Evolutionary conservation across 2,888 invertebrate genomes (phyloP).

Genomic region (Parnassius glacialis): DNA sequence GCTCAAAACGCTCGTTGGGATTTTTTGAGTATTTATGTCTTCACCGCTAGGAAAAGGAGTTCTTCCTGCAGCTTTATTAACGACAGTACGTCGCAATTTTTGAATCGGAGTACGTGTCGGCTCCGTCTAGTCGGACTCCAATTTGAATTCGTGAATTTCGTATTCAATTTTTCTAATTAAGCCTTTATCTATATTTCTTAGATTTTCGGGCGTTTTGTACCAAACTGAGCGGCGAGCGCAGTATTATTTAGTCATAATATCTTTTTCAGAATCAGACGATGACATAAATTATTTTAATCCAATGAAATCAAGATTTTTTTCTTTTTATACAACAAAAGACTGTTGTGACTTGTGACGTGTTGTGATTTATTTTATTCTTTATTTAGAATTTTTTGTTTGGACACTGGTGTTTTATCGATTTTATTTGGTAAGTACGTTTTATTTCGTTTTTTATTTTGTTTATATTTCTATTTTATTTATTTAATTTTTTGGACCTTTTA

Average conservation of each 20-base stretch:
- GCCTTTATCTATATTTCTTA: conserved; percentile 39
- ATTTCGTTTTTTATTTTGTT: conserved; percentile 31
- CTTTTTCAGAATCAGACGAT: conserved; percentile 63
- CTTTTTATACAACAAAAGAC: conserved; percentile 52
- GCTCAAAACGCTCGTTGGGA: conserved; percentile 78
- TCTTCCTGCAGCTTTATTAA: conserved; percentile 61
- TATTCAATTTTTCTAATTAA: conserved; percentile 37
- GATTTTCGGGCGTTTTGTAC: conserved; percentile 59
- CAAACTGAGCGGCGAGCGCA: conserved; percentile 52
- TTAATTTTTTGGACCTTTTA: conserved; percentile 26
- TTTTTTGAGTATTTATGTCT: conserved; percentile 69
- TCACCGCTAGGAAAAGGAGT: conserved; percentile 62
- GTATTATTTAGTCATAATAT: conserved; percentile 42
- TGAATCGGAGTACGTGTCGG: conserved; percentile 53
- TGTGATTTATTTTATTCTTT: conserved; percentile 62
- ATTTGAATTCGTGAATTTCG: conserved; percentile 49
- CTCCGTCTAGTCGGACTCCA: conserved; percentile 57
- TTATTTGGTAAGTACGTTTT: conserved; percentile 66
- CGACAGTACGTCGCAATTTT: conserved; percentile 68
- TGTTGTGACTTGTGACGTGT: conserved; percentile 75
- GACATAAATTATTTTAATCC: conserved; percentile 51
- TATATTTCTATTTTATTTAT: conserved; percentile 27
- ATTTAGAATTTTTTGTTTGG: conserved; percentile 59
- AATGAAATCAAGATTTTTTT: conserved; percentile 57
- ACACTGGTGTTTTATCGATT: conserved; percentile 63